Conservation (phyloP, 2,888 invertebrate genomes). For the Amaurobius ferox region DNA sequence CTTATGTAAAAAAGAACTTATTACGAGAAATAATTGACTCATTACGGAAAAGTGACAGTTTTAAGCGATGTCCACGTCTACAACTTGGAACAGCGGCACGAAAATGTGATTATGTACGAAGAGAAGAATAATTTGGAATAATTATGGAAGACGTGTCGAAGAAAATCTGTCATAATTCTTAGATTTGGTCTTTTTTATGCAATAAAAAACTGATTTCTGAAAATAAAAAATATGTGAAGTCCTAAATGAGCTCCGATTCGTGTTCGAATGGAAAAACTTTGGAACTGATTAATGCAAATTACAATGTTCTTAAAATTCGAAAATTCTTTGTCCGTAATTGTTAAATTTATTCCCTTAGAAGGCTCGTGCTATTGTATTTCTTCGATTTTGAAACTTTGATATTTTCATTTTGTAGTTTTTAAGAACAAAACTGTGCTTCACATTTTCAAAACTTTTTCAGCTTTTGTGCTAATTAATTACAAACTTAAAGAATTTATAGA, state of each 20-base stretch:
- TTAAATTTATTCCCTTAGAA: background rate
- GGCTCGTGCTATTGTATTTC: no score
- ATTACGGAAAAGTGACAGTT: background rate
- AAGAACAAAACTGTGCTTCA: no score
- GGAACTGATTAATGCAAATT: background rate
- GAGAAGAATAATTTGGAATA: constrained; percentile 4
- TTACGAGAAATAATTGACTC: background rate
- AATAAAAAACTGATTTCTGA: background rate
- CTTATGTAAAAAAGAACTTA: background rate
- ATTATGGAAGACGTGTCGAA: constrained; percentile 1
- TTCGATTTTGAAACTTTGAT: no score
- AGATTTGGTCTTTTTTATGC: background rate
- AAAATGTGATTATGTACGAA: background rate
- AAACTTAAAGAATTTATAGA: no score
- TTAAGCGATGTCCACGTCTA: constrained; percentile 10
- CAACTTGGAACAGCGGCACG: background rate
- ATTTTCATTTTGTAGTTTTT: no score
- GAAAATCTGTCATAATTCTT: constrained; percentile 3
- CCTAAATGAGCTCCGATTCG: background rate
- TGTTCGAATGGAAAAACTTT: background rate
- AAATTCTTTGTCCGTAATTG: background rate
- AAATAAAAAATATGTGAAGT: background rate
- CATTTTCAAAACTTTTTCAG: no score
- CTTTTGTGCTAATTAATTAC: no score
- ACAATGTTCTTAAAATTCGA: background rate